Evolutionary conservation across 2,797 vertebrate genomes (phyloP).

Genomic region (Esox lucius): DNA sequence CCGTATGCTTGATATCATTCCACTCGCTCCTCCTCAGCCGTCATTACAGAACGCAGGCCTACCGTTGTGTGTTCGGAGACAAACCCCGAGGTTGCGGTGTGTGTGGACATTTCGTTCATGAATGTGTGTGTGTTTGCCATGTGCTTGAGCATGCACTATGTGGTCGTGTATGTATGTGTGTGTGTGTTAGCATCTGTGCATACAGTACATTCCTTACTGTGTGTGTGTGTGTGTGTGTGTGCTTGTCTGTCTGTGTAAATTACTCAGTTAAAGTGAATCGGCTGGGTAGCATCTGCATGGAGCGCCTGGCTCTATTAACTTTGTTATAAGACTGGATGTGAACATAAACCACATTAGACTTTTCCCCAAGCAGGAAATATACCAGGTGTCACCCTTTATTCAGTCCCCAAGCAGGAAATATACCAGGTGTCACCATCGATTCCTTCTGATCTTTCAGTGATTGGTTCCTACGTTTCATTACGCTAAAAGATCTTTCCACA

Average conservation of each 20-base stretch:
- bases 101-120: conserved; percentile 4
- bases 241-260: conserved; percentile 20
- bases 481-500: conserved; percentile 66
- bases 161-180: no score
- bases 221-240: background rate
- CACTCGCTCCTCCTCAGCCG: no score
- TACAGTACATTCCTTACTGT: no score
- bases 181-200: no score
- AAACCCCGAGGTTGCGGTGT: no score
- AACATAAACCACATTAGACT: conserved; percentile 67
- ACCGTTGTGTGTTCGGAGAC: no score
- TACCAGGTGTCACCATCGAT: conserved; percentile 68
- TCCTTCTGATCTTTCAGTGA: conserved; percentile 63
- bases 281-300: conserved; percentile 68
- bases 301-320: conserved; percentile 51
- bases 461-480: conserved; percentile 77
- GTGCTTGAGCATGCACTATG: conserved; percentile 7
- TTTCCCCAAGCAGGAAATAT: conserved; percentile 61
- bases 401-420: conserved; percentile 43
- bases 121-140: background rate
- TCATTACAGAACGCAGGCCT: no score
- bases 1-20: no score
- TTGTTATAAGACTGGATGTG: conserved; percentile 64
- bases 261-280: conserved; percentile 42
- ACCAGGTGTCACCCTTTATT: conserved; percentile 68